Conservation (phyloP, 2,888 invertebrate species). For the Idaea dimidiata region DNA sequence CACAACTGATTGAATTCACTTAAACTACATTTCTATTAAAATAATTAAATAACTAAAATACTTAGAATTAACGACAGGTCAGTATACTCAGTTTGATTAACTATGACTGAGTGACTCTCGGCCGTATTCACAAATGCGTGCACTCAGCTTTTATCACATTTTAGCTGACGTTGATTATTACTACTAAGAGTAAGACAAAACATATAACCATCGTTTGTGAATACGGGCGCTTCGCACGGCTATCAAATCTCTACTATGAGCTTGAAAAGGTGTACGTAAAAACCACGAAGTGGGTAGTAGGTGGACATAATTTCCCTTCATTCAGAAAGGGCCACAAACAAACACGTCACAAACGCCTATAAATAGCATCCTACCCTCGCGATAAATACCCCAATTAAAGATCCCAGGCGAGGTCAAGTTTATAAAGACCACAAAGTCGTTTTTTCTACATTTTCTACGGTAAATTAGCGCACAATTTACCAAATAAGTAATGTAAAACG, state of each 20-base stretch:
- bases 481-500: not conserved
- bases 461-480: not conserved
- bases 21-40: too few relatives aligned
- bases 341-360: not conserved
- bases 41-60: too few relatives aligned
- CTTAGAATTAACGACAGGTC: not conserved
- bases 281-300: not conserved
- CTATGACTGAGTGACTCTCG: too few relatives aligned
- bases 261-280: not conserved
- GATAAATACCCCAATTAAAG: conserved; percentile 7
- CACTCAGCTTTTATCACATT: too few relatives aligned
- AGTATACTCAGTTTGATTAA: not conserved
- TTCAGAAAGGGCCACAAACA: not conserved
- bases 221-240: not conserved
- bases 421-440: not conserved
- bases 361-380: not conserved
- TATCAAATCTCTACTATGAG: not conserved
- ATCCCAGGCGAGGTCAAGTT: not conserved
- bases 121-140: too few relatives aligned
- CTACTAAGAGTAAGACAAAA: too few relatives aligned
- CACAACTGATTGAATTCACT: too few relatives aligned
- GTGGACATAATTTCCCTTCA: not conserved
- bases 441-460: conserved; percentile 1
- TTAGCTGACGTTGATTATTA: too few relatives aligned
- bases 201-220: too few relatives aligned